Percentiles rank a stretch among this genome's conserved stretches.
These are phyloP conservation scores for Gallinago nigripennis DNA, from an alignment of 2,797 vertebrate species.

Conservation along the genomic window DNA sequence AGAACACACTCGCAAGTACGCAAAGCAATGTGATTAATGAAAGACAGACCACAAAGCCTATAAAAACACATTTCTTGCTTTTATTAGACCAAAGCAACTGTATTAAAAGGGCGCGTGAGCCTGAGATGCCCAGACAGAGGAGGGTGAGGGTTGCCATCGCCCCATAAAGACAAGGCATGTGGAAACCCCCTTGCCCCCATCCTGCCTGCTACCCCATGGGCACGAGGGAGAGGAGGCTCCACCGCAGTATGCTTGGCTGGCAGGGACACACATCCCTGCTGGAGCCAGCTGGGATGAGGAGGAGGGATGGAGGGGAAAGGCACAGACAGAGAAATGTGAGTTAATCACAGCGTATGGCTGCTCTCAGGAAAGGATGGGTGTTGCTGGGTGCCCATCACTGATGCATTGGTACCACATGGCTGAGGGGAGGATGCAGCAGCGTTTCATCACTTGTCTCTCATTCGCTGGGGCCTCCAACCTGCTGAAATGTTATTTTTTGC, in stretches of 20 bases:
- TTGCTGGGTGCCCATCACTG: background rate
- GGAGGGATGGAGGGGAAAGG: background rate
- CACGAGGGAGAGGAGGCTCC: background rate
- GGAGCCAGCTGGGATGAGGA: background rate
- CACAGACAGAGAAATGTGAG: background rate
- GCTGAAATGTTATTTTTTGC: constrained; percentile 22
- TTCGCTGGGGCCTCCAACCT: constrained; percentile 13
- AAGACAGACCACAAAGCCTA: constrained; percentile 51
- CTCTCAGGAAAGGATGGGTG: background rate
- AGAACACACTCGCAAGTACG: constrained; percentile 11
- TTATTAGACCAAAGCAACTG: constrained; percentile 38
- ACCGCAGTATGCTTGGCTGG: accelerated
- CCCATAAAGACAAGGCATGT: accelerated
- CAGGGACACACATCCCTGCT: background rate
- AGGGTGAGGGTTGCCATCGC: background rate
- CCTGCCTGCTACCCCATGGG: background rate
- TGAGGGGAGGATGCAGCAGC: accelerated
- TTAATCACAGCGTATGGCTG: background rate
- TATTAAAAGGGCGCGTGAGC: background rate
- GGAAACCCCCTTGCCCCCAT: background rate
- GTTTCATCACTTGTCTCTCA: background rate
- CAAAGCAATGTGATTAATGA: constrained; percentile 52
- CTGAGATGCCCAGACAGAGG: background rate
- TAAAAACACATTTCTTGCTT: constrained; percentile 41
- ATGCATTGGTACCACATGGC: background rate